These are phyloP conservation scores for Drosophila truncata DNA, from an alignment of 1,140 invertebrate species.

Conservation along the genomic window DNA sequence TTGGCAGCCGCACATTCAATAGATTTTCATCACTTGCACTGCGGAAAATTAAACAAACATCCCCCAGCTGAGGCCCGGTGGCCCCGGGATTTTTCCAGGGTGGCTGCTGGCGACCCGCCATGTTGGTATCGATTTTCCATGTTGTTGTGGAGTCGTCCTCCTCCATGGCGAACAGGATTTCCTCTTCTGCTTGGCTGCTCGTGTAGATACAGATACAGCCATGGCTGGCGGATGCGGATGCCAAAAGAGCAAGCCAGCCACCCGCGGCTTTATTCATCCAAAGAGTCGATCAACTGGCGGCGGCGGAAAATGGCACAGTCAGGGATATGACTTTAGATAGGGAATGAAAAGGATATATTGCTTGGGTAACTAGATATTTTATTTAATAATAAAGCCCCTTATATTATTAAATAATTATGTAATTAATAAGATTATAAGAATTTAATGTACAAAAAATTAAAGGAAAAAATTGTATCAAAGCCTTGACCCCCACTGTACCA, in stretches of 20 bases:
- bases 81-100: slow-evolving; percentile 21
- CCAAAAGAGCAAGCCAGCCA: slow-evolving; percentile 33
- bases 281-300: slow-evolving; percentile 40
- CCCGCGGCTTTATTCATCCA: slow-evolving; percentile 12
- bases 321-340: neutral
- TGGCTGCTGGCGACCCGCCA: slow-evolving; percentile 29
- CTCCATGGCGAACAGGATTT: slow-evolving; percentile 63
- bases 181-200: slow-evolving; percentile 46
- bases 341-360: too few species aligned
- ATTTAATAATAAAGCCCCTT: too few species aligned
- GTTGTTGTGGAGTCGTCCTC: slow-evolving; percentile 35
- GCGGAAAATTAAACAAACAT: slow-evolving; percentile 82
- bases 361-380: too few species aligned
- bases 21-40: slow-evolving; percentile 81
- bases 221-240: slow-evolving; percentile 13
- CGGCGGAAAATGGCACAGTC: slow-evolving; percentile 11
- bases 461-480: too few species aligned
- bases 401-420: neutral
- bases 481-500: slow-evolving; percentile 2
- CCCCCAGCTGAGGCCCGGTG: slow-evolving; percentile 52
- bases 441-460: too few species aligned
- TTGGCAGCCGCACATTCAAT: slow-evolving; percentile 69
- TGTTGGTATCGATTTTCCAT: slow-evolving; percentile 73
- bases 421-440: too few species aligned
- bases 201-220: slow-evolving; percentile 49